Base-by-base conservation (phyloP, 1,140 invertebrate genomes). In the Sminthurides bifidus region DNA sequence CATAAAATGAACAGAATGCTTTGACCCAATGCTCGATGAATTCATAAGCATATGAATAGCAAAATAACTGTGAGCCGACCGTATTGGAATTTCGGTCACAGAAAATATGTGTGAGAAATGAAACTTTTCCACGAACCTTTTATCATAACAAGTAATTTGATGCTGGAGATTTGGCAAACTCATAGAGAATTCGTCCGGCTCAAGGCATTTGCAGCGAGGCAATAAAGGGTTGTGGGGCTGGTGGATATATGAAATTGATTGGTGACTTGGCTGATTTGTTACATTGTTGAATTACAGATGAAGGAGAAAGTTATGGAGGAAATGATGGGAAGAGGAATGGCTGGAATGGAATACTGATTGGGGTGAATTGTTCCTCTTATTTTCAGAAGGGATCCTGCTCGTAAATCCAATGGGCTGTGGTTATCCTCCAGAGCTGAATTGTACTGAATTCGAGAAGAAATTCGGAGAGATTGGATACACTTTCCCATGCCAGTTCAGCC, bases 341-440 rank as follows among this genome's bases (percentile, higher is more conserved):
- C 37, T 19, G 17, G 14, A 30, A 19, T 23, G 51, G 74, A 76
- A 40, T 50, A 27, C 29, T 49, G 12, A 5, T n/a, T n/a, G n/a
- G 29, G 8, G 6, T 8, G 21, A 27, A 27, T 8, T 27, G 23
- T 49, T 24, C 5, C 29, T 49, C 21, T 6, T 37, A 21, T 40
- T 41, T 54, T 45, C n/a, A 50, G 80, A 84, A 65, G 82, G 81
- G 15, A 77, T 82, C 19, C 74, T 86, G 5, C 71, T 84, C 52
- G 81, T 85, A 50, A 86, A 86, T 71, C 84, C 85, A 67, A 85
- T 85, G 69, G 86, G 85, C 4, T 91, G 87, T 70, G 87, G 87
- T n/a, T 91, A 90, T 70, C 87, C 87, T 43, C 87, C 87, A 19
- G 75, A 73, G 23, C 83, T 89, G n/a, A 78, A 83, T 65, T 92